Conservation (phyloP, 1,140 invertebrate genomes). For the Hylaeus anthracinus region DNA sequence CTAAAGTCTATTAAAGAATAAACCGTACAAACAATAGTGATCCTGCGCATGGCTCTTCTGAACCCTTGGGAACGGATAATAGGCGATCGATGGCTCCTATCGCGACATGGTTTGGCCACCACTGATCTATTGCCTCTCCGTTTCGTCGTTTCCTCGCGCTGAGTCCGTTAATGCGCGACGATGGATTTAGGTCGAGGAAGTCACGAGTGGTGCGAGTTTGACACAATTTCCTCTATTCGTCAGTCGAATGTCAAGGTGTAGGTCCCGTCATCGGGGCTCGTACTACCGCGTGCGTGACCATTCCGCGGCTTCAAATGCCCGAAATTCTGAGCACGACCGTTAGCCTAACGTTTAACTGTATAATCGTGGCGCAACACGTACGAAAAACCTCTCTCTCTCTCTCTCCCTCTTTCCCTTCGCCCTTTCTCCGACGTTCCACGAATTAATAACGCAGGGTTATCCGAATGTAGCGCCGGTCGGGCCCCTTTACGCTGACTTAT, state of each 20-base stretch:
- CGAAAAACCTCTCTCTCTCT: constrained; percentile 27
- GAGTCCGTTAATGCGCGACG: neutral
- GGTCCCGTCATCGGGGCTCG: constrained; percentile 33
- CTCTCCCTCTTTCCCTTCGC: neutral
- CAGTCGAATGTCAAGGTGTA: constrained; percentile 58
- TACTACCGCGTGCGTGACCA: constrained; percentile 16
- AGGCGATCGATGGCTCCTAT: too few relatives aligned
- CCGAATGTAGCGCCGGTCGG: neutral
- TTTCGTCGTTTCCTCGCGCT: neutral
- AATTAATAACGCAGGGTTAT: constrained; percentile 5
- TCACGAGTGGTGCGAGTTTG: constrained; percentile 51
- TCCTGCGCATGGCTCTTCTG: too few relatives aligned
- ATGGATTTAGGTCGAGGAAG: constrained; percentile 57
- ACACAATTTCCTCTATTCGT: constrained; percentile 59
- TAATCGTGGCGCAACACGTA: constrained; percentile 53
- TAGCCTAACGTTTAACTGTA: constrained; percentile 69
- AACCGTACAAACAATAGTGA: too few relatives aligned
- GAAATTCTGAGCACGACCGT: constrained; percentile 67
- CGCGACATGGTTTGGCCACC: too few relatives aligned
- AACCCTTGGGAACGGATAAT: too few relatives aligned
- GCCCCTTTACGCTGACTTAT: too few relatives aligned
- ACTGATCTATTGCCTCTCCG: constrained; percentile 1
- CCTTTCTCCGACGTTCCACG: constrained; percentile 8
- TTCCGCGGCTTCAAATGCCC: constrained; percentile 49
- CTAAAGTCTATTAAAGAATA: too few relatives aligned